Evolutionary conservation across 1,140 invertebrate genomes (phyloP), one percentile per base, ranked within the genome.

Genomic region (Drosophila repleta): DNA sequence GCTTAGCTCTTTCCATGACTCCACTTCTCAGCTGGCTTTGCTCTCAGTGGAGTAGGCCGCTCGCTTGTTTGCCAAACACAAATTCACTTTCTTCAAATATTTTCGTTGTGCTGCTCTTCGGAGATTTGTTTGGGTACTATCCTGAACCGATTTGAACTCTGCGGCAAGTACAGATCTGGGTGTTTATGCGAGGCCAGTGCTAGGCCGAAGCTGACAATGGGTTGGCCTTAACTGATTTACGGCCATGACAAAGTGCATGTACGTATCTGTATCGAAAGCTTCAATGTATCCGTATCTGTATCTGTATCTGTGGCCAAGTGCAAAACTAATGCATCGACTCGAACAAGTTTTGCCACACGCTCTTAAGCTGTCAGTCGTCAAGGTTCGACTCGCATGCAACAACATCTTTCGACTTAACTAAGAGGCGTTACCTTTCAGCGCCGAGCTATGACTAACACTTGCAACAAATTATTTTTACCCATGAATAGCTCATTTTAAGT

Each of bases 21-120:
- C 39, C 3, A 11, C 7, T 35, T 35, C 11, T 13, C 32, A 1
- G 2, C 32, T 3, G 11, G 32, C 11, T 3, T 46, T 21, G 18
- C 45, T 46, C 43, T 21, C 17, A 46, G 18, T 46, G 43, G 4
- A 46, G 17, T 5, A 8, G 48, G 4, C 15, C n/a, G n/a, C 29
- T 60, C 61, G 48, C 61, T 43, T 63, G 15, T 63, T 63, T 55
- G 21, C 48, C 13, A 8, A 21, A 15, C 20, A 51, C 24, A 24
- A 51, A 43, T 11, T 53, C 67, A 20, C 67, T 70, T 70, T 70
- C 67, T 70, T 65, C 48, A 56, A 70, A 70, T 65, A 70, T 64
- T 70, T 18, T 24, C 32, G 39, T 21, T 45, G 52, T 21, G 20
- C 67, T 39, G 21, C 43, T 67, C 15, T 17, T 6, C 15, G n/a